phyloP scores from a whole-genome alignment of 1,140 invertebrate species.

The Drosophila bipectinata region DNA sequence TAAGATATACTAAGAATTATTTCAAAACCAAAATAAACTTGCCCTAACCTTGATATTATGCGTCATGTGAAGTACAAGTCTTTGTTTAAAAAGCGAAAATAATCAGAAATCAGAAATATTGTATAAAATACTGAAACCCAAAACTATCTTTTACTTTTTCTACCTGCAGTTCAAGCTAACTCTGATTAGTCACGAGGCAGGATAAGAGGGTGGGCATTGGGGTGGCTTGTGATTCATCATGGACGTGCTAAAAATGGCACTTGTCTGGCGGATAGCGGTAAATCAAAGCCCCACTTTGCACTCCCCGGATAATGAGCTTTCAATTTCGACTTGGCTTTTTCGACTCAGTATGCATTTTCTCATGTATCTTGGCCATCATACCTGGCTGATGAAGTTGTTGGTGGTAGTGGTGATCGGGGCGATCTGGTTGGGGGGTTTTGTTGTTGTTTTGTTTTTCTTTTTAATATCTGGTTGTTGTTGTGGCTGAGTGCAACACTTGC shows the following conservation, averaged over 20 bases:
- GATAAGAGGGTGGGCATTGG: background rate
- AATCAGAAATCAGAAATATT: background rate
- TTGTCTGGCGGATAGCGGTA: conserved; percentile 39
- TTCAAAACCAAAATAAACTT: no score
- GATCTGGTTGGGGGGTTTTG: conserved; percentile 3
- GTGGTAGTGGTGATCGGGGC: conserved; percentile 4
- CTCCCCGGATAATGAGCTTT: conserved; percentile 39
- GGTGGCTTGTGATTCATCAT: conserved; percentile 29
- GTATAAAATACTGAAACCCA: background rate
- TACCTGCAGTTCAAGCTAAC: background rate
- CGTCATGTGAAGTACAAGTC: background rate
- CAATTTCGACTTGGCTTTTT: conserved; percentile 18
- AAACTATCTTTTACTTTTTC: background rate
- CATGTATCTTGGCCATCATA: conserved; percentile 29
- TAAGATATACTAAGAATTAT: no score
- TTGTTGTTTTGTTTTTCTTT: conserved; percentile 11
- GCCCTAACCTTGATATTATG: background rate
- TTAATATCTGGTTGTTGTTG: conserved; percentile 22
- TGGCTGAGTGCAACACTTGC: conserved; percentile 39
- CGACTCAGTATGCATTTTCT: conserved; percentile 4
- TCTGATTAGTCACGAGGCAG: conserved; percentile 15
- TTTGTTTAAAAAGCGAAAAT: background rate
- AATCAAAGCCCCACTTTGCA: conserved; percentile 39
- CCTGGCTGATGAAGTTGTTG: conserved; percentile 42
- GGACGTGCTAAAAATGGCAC: conserved; percentile 40